Conservation (phyloP, 1,140 invertebrate genomes). For the Orius laevigatus region DNA sequence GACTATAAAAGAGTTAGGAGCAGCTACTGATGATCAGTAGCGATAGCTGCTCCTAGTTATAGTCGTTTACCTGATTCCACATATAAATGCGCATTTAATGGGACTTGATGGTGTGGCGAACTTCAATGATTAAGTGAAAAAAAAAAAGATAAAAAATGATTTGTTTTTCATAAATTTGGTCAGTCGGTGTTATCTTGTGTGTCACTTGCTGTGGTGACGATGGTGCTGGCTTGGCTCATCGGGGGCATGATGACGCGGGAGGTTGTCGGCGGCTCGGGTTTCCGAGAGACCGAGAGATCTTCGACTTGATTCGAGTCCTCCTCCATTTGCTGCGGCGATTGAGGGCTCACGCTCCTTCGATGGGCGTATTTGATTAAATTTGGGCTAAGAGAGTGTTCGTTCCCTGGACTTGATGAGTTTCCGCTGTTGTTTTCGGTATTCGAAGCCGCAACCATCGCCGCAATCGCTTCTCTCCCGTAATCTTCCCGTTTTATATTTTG, state of each 20-base stretch:
- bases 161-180: no score
- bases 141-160: conserved; percentile 2
- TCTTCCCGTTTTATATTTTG: conserved; percentile 16
- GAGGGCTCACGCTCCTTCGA: conserved; percentile 15
- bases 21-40: no score
- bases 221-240: conserved; percentile 21
- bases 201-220: conserved; percentile 21
- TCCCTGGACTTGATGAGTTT: conserved; percentile 20
- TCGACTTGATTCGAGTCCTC: conserved; percentile 30
- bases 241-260: conserved; percentile 25
- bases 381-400: conserved; percentile 24
- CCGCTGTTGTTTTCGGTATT: conserved; percentile 13
- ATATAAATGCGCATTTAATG: no score
- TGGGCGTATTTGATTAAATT: conserved; percentile 22
- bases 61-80: no score
- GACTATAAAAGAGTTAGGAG: no score
- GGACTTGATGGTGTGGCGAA: neutral
- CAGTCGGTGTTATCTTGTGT: conserved; percentile 15
- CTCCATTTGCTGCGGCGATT: conserved; percentile 10
- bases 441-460: conserved; percentile 14
- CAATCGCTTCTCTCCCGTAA: conserved; percentile 20
- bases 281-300: conserved; percentile 31
- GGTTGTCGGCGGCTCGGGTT: conserved; percentile 20
- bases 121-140: neutral
- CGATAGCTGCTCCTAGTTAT: no score